Evolutionary conservation across 2,113 vertebrate species (phyloP).

Genomic region (Cyphomyrus discorhynchus): DNA sequence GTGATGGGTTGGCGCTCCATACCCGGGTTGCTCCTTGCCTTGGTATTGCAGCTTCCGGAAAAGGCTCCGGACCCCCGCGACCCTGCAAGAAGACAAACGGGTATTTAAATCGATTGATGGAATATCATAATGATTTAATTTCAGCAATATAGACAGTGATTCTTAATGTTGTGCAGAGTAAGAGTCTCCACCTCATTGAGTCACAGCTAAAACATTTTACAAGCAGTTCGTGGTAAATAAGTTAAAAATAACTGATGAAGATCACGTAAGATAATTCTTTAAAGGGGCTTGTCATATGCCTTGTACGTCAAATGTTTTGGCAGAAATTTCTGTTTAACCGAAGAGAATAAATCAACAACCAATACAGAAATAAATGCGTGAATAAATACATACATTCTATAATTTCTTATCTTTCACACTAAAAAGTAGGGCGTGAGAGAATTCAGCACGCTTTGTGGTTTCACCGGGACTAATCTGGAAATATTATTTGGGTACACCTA

Average conservation of each 20-base stretch:
- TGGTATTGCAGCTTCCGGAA: not conserved
- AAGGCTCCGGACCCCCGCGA: not conserved
- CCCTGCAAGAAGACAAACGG: not conserved
- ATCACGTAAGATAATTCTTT: not conserved
- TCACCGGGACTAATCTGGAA: not conserved
- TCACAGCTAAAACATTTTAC: not conserved
- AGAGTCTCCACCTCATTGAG: not conserved
- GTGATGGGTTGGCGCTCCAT: not conserved
- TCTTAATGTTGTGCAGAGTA: not conserved
- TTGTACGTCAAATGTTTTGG: not conserved
- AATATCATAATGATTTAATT: not conserved
- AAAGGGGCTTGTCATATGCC: not conserved
- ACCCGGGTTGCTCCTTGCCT: not conserved
- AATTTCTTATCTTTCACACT: not conserved
- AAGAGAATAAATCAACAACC: not conserved
- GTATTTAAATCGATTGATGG: not conserved
- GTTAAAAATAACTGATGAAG: not conserved
- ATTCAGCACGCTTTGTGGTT: not conserved
- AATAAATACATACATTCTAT: not conserved
- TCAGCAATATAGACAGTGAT: not conserved
- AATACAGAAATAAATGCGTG: not conserved
- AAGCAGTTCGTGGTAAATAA: not conserved
- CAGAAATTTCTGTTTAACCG: not conserved
- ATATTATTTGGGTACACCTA: not conserved
- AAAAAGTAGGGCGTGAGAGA: not conserved